Evolutionary conservation across 2,113 vertebrate genomes (phyloP).

Genomic region (Ciconia boyciana): DNA sequence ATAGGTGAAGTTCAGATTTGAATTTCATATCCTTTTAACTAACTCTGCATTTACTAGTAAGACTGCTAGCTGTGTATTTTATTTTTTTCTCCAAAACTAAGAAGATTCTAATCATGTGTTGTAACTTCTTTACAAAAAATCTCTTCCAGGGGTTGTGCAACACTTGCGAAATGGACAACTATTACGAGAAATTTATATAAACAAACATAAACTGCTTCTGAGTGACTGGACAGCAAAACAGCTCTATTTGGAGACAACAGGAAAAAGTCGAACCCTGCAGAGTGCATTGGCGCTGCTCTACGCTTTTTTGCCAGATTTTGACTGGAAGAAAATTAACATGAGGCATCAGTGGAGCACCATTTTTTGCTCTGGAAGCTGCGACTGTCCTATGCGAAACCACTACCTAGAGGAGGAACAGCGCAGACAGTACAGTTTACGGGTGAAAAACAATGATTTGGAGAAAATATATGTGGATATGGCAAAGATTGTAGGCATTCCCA

Average conservation of each 20-base stretch:
- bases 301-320: conserved; percentile 86
- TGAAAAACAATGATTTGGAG: conserved; percentile 82
- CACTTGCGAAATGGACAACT: conserved; percentile 90
- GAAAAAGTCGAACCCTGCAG: conserved; percentile 93
- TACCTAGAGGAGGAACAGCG: conserved; percentile 92
- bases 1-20: neutral
- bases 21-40: neutral
- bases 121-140: neutral
- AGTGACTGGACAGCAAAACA: conserved; percentile 82
- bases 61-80: neutral
- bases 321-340: conserved; percentile 86
- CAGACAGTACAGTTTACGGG: conserved; percentile 86
- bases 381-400: conserved; percentile 88
- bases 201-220: conserved; percentile 81
- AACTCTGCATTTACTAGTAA: neutral
- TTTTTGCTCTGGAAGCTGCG: conserved; percentile 89
- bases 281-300: conserved; percentile 91
- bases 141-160: conserved; percentile 88
- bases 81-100: neutral
- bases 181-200: conserved; percentile 84
- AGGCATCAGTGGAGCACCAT: conserved; percentile 91
- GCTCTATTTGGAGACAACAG: conserved; percentile 91
- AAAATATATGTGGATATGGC: conserved; percentile 88
- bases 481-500: conserved; percentile 81
- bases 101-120: neutral